Base-by-base conservation (phyloP, 2,888 invertebrate species). In the Cataglyphis albicans region DNA sequence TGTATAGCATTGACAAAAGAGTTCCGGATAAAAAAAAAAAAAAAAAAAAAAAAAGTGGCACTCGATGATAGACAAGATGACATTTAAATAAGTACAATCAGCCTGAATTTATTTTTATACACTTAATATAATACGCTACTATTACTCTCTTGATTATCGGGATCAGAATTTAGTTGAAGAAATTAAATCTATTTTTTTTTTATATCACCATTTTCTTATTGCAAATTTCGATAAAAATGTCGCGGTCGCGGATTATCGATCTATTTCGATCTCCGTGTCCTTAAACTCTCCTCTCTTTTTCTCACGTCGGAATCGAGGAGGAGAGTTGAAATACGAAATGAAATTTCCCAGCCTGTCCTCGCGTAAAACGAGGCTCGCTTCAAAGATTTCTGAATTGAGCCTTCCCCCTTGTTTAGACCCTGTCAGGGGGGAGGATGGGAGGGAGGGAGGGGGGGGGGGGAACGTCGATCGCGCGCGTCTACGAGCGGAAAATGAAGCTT, bases 161-260 rank as follows among this genome's bases (percentile, higher is more conserved):
- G 9, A 29, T 35, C 7, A 25, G 10, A 70, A 57, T 3, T 70
- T 4, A 21, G 15, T n/a, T 57, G 1, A 18, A 38, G 10, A 7
- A 25, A 72, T 72, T 38, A 72, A 25, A 55, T 21, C 38, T 25
- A 29, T 29, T 57, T 38, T 57, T 38, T 15, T 57, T 57, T 38
- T 25, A n/a, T 7, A 38, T 10, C 38, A 18, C 61, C 21, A n/a
- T 25, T 38, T 32, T 74, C 41, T 18, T 15, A 21, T 55, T 9
- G 35, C 2, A 55, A 57, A 15, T 41, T 44, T 25, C 63, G 73
- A 74, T 74, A 74, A 74, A 74, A 74, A 63, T 44, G 74, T 75
- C 63, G 48, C 73, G 57, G 41, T 9, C n/a, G 73, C 61, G 35
- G 63, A 48, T 63, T 63, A 48, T 75, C 63, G 29, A 15, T 21